Percentiles rank a stretch among this genome's conserved stretches.
These are phyloP conservation scores for Porites rus DNA, from an alignment of 92 coral and sea anemone species.

Conservation along the genomic window DNA sequence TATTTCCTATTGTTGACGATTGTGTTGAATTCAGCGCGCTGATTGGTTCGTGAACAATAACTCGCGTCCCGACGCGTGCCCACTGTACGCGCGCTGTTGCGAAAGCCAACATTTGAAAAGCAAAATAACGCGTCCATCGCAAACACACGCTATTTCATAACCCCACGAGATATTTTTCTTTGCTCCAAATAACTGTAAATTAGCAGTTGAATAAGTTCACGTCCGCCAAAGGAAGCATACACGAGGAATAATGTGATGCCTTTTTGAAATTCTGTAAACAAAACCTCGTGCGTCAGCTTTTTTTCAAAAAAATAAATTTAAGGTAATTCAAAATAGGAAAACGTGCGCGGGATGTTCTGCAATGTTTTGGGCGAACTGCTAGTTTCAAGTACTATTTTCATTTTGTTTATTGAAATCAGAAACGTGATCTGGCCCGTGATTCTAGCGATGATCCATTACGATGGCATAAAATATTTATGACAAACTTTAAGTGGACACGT, in stretches of 20 bases:
- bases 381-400: neutral
- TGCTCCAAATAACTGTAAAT: slow-evolving; percentile 56
- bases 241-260: slow-evolving; percentile 52
- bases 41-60: slow-evolving; percentile 82
- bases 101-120: slow-evolving; percentile 72
- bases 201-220: slow-evolving; percentile 59
- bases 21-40: slow-evolving; percentile 65
- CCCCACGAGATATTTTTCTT: slow-evolving; percentile 61
- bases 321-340: neutral
- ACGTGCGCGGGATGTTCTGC: neutral
- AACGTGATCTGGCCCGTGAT: slow-evolving; percentile 15
- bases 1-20: slow-evolving; percentile 83
- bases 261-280: slow-evolving; percentile 28
- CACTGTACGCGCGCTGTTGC: slow-evolving; percentile 50
- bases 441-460: slow-evolving; percentile 24
- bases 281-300: slow-evolving; percentile 41
- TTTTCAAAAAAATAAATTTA: neutral
- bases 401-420: slow-evolving; percentile 20
- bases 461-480: slow-evolving; percentile 38
- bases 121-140: slow-evolving; percentile 33
- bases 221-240: slow-evolving; percentile 43
- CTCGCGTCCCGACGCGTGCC: slow-evolving; percentile 97
- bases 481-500: slow-evolving; percentile 34
- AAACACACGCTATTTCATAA: slow-evolving; percentile 53
- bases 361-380: slow-evolving; percentile 15